phyloP scores from a whole-genome alignment of 2,797 vertebrate genomes.

The Peromyscus aztecus region DNA sequence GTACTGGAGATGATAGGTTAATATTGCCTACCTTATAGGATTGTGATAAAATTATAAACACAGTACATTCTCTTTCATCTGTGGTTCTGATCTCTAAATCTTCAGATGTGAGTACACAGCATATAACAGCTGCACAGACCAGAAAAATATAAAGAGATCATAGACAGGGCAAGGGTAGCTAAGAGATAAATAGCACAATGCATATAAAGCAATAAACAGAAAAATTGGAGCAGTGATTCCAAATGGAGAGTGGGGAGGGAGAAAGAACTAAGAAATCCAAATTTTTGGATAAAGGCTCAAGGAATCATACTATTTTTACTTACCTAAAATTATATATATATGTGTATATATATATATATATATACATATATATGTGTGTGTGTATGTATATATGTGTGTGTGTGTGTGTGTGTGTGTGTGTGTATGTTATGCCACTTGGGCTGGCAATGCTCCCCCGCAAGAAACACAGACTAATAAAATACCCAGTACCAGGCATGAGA shows the following conservation, averaged over 20 bases:
- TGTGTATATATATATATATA: neutral
- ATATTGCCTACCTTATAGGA: neutral
- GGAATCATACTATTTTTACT: neutral
- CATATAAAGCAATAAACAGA: no score
- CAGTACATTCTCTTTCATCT: neutral
- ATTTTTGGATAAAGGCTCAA: neutral
- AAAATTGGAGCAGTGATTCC: neutral
- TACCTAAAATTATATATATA: neutral
- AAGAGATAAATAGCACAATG: no score
- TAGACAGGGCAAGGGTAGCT: neutral
- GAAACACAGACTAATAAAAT: neutral
- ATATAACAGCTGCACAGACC: neutral
- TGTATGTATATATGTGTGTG: no score
- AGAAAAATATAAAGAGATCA: neutral
- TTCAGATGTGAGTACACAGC: neutral
- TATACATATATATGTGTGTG: neutral
- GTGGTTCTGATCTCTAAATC: neutral
- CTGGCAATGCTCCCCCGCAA: neutral
- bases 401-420: no score
- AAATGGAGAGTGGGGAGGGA: neutral
- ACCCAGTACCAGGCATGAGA: neutral
- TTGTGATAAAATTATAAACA: neutral
- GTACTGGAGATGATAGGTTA: slow-evolving; percentile 35
- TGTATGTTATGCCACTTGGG: neutral
- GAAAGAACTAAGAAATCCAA: neutral